A percentile compares a stretch with the other conserved stretches of the same genome.
Conservation (phyloP, 2,797 vertebrate species). For the Phataginus tetradactyla region DNA sequence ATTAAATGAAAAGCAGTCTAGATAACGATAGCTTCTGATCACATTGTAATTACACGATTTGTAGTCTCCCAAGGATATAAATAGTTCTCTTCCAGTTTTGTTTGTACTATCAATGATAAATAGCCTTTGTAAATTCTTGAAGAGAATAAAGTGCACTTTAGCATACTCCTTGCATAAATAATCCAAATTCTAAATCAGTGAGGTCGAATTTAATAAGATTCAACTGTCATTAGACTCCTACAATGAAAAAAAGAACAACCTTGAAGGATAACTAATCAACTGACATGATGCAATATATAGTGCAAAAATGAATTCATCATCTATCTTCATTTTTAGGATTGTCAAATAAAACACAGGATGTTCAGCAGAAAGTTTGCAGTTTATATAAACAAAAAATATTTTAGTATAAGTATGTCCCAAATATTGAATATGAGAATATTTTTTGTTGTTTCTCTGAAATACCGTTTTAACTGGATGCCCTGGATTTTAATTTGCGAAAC, state of each 20-base stretch:
- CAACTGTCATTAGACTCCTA: not conserved
- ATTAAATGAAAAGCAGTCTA: constrained; percentile 3
- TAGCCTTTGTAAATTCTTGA: constrained; percentile 30
- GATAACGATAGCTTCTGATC: not conserved
- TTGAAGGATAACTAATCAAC: not conserved
- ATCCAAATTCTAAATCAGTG: constrained; percentile 43
- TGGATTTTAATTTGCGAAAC: constrained; percentile 14
- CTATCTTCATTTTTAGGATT: not conserved
- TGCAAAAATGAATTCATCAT: not conserved
- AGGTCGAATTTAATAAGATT: constrained; percentile 36
- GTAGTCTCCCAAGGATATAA: constrained; percentile 62
- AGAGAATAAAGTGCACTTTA: constrained; percentile 18
- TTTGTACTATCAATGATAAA: constrained; percentile 62
- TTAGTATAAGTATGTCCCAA: not conserved
- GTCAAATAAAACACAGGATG: not conserved
- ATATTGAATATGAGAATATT: not conserved
- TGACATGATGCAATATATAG: not conserved
- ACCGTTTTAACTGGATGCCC: not conserved
- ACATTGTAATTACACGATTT: constrained; percentile 24
- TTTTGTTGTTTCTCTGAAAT: not conserved
- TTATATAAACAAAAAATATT: not conserved
- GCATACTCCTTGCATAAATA: constrained; percentile 33
- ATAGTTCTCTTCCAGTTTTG: constrained; percentile 44
- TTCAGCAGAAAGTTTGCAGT: not conserved
- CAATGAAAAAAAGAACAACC: not conserved